phyloP scores from a whole-genome alignment of 2,888 invertebrate genomes.

The Chaitophorus viminalis region DNA sequence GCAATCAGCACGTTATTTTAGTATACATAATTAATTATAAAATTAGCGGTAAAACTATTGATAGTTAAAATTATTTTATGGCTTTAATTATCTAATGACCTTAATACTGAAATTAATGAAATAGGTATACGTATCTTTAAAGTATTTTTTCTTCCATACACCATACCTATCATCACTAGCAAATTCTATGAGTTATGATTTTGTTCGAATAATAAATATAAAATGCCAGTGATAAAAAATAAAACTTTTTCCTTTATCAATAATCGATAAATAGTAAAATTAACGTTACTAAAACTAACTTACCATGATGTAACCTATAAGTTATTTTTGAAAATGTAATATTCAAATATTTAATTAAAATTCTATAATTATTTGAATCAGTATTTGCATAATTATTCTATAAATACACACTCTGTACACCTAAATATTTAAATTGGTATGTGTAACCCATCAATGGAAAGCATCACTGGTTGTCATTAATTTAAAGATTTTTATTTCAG shows the following conservation, averaged over 20 bases:
- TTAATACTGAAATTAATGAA: background rate
- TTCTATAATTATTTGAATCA: background rate
- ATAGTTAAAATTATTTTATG: background rate
- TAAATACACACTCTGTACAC: background rate
- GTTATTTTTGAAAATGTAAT: background rate
- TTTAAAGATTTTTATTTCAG: no score
- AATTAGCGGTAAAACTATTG: constrained; percentile 12
- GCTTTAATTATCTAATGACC: constrained; percentile 18
- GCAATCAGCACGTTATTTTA: background rate
- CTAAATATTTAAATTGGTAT: background rate
- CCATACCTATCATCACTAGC: background rate
- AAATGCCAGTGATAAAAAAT: no score
- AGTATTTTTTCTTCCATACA: background rate
- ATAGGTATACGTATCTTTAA: background rate
- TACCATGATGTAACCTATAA: no score
- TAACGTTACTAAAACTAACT: no score
- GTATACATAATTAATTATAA: background rate
- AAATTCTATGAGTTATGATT: background rate
- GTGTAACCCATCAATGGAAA: background rate
- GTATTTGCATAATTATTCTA: background rate
- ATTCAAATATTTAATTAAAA: background rate
- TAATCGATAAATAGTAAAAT: background rate
- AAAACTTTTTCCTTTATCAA: background rate
- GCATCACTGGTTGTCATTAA: background rate
- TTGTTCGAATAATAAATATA: background rate